Base-by-base conservation (phyloP, 2,113 vertebrate species). In the Pseudorhombus dupliciocellatus region DNA sequence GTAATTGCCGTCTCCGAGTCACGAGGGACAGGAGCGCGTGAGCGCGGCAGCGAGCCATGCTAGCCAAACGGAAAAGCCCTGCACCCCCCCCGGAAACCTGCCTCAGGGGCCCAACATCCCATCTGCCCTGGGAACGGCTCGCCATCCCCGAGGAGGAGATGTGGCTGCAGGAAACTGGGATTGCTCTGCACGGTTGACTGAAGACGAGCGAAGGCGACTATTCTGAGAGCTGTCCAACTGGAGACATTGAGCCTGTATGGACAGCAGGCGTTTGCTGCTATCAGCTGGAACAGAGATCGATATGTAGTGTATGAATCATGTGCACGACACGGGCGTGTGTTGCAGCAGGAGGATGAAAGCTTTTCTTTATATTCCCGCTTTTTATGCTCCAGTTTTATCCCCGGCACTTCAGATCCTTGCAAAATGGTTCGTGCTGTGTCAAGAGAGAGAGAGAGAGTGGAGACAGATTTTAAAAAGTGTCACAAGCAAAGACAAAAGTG, bases 71-170 rank as follows among this genome's bases (percentile, higher is more conserved):
- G 69, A 79, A 6, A 80, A 57, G 15, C 51, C 34, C 21, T n/a
- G n/a, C n/a, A n/a, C 58, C 2, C 6, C 7, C 46, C 68, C 55
- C 28, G 10, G 48, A 81, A 73, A 82, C 48, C 69, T 69, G 72
- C 81, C 66, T 65, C 60, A 84, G 79, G 84, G 85, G 58, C 48
- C 50, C 16, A 28, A 62, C 59, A 54, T 80, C 61, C 87, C 86
- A 86, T 88, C 84, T 89, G 88, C 73, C 75, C 68, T n/a, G 70
- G 66, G 75, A 83, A 55, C 1, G 44, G 55, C 66, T 72, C 24
- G 14, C 50, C 56, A 20, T 83, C 83, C 83, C 81, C 69, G 64
- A 76, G 81, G 79, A 85, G 66, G 66, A 73, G 75, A 51, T 59
- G 77, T 40, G 50, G 66, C 74, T 70, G 66, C 44, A 77, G 58